Evolutionary conservation across 1,140 invertebrate genomes (phyloP), one percentile per base, ranked within the genome.

Genomic region (Tetragnatha versicolor): DNA sequence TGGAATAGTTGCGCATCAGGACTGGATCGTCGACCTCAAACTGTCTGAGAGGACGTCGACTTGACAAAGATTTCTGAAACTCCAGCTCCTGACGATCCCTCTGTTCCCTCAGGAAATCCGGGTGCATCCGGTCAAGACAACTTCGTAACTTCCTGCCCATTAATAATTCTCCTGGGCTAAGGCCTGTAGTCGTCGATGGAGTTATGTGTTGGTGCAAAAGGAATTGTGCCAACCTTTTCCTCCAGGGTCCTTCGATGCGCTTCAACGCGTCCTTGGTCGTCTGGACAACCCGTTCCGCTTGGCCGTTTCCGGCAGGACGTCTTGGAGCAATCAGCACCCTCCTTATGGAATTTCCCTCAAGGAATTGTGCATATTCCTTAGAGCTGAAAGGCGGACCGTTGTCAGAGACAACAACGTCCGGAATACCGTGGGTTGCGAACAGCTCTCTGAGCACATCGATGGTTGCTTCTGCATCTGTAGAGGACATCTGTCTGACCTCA

Each of bases 401-500:
- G n/a, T n/a, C n/a, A n/a, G n/a, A n/a, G n/a, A n/a, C n/a, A n/a
- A n/a, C n/a, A n/a, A n/a, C n/a, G n/a, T n/a, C 29, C 12, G 22
- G 55, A 12, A 25, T 6, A n/a, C 25, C 22, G 14, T 60, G 55
- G 1, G 55, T 60, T 10, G 22, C 20, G 29, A 60, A 60, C 7
- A 60, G 6, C 22, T 60, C 25, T 29, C 55, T 60, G 6, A 60
- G 25, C 6, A 31, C 55, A 22, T 2, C 29, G 25, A 60, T 60
- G 10, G 55, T 2, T 6, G 22, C 1, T 6, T 5, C 10, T 10
- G 17, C 22, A 10, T 5, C 14, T 2, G 22, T 60, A 9, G 25
- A 60, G 1, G 20, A 27, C 20, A 60, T n/a, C 5, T 22, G 25
- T 20, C 33, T 12, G 2, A 87, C 82, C 81, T 88, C 85, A 22